phyloP scores from a whole-genome alignment of 2,888 invertebrate genomes.

The Stenolophus ochropezus region DNA sequence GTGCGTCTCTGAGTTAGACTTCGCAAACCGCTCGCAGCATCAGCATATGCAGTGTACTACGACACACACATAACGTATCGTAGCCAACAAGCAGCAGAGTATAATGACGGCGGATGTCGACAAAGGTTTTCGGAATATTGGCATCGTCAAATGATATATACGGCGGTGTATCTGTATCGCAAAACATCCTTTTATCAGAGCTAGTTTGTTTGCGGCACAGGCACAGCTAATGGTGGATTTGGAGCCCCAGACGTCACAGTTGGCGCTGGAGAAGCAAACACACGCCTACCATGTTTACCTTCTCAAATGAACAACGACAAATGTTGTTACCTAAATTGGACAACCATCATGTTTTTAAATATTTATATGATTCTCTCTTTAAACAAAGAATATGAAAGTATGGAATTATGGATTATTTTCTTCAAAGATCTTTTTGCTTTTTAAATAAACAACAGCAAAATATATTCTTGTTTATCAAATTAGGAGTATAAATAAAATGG shows the following conservation, averaged over 20 bases:
- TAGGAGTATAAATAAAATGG: neutral
- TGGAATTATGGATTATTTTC: neutral
- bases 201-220: constrained; percentile 67
- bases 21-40: neutral
- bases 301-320: constrained; percentile 29
- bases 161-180: constrained; percentile 28
- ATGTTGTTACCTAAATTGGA: constrained; percentile 37
- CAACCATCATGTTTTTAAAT: constrained; percentile 28
- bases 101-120: constrained; percentile 66
- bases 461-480: neutral
- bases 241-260: constrained; percentile 58
- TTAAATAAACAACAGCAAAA: too few species aligned
- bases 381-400: constrained; percentile 2
- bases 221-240: constrained; percentile 71
- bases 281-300: constrained; percentile 29
- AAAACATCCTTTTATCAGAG: constrained; percentile 63
- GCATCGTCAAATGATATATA: constrained; percentile 69
- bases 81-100: constrained; percentile 19
- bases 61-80: neutral
- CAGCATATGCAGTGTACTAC: constrained; percentile 1
- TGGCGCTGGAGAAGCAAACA: neutral
- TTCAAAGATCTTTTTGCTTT: neutral
- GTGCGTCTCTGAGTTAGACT: constrained; percentile 1
- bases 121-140: constrained; percentile 70
- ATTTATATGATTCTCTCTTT: constrained; percentile 13